A percentile compares a stretch with the other conserved stretches of the same genome.
These are phyloP conservation scores for Vesta saturnalis DNA, from an alignment of 2,888 invertebrate species.

Conservation along the genomic window DNA sequence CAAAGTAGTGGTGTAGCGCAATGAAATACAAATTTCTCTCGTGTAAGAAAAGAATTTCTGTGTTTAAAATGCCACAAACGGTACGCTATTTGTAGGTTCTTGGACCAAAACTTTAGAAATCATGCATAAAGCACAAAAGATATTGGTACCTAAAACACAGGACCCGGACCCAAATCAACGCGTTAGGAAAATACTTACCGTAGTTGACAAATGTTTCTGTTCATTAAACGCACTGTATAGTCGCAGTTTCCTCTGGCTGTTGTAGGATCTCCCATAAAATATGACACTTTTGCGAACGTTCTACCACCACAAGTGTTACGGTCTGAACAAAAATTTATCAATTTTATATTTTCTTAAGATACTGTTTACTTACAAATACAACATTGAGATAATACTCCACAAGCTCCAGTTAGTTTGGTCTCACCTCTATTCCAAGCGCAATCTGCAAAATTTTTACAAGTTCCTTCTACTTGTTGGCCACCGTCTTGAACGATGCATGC, in stretches of 20 bases:
- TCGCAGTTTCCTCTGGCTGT: conserved; percentile 64
- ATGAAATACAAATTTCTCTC: too few species aligned
- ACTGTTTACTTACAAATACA: conserved; percentile 45
- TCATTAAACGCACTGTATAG: conserved; percentile 68
- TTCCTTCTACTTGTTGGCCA: conserved; percentile 53
- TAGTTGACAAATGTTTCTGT: conserved; percentile 70
- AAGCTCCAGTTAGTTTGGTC: conserved; percentile 36
- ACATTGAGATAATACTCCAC: conserved; percentile 49
- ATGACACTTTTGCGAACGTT: conserved; percentile 52
- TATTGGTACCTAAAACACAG: too few species aligned
- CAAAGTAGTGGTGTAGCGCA: too few species aligned
- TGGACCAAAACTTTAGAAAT: too few species aligned
- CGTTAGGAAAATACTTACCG: conserved; percentile 50
- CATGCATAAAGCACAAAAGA: too few species aligned
- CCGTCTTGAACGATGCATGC: conserved; percentile 51
- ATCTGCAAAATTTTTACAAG: conserved; percentile 65
- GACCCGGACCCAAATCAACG: not conserved
- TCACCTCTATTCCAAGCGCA: conserved; percentile 67
- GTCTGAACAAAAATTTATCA: conserved; percentile 40
- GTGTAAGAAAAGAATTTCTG: too few species aligned
- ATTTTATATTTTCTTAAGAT: conserved; percentile 6
- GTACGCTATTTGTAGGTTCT: too few species aligned
- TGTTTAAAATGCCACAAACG: too few species aligned
- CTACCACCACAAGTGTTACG: conserved; percentile 46
- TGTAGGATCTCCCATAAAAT: conserved; percentile 58